A percentile compares a stretch with the other conserved stretches of the same genome.
phyloP scores from a whole-genome alignment of 2,797 vertebrate species.

The Etheostoma perlongum region DNA sequence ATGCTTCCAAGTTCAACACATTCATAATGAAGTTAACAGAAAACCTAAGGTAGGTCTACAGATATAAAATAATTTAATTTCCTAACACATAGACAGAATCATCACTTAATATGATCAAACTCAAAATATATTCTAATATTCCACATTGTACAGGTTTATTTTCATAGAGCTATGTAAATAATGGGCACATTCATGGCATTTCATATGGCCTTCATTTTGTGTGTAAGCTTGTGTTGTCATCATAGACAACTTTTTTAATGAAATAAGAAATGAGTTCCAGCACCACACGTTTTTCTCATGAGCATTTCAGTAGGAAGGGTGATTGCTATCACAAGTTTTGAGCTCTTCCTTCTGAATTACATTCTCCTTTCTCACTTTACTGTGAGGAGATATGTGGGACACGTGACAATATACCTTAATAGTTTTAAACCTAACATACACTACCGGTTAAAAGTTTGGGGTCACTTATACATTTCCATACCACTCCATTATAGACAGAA shows the following conservation, averaged over 20 bases:
- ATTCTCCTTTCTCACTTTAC: neutral
- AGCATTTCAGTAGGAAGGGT: neutral
- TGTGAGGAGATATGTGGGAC: neutral
- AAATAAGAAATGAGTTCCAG: neutral
- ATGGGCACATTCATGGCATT: constrained; percentile 1
- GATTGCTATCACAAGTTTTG: neutral
- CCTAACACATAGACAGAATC: constrained; percentile 49
- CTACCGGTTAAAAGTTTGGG: too few relatives aligned
- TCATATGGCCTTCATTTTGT: neutral
- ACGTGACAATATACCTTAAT: too few relatives aligned
- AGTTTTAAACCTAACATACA: neutral
- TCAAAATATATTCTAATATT: constrained; percentile 46
- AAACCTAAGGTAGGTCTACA: neutral
- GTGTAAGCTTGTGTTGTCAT: neutral
- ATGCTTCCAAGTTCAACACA: neutral
- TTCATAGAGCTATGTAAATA: constrained; percentile 30
- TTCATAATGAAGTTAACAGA: neutral
- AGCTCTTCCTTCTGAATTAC: neutral
- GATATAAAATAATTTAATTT: constrained; percentile 66
- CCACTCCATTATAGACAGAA: too few relatives aligned
- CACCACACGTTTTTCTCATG: neutral
- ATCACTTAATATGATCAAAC: constrained; percentile 45
- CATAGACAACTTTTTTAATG: neutral
- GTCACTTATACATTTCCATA: too few relatives aligned
- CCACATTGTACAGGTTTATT: constrained; percentile 59